These are phyloP conservation scores for Fragum whitleyi DNA, from an alignment of 2,888 invertebrate genomes.

Conservation along the genomic window DNA sequence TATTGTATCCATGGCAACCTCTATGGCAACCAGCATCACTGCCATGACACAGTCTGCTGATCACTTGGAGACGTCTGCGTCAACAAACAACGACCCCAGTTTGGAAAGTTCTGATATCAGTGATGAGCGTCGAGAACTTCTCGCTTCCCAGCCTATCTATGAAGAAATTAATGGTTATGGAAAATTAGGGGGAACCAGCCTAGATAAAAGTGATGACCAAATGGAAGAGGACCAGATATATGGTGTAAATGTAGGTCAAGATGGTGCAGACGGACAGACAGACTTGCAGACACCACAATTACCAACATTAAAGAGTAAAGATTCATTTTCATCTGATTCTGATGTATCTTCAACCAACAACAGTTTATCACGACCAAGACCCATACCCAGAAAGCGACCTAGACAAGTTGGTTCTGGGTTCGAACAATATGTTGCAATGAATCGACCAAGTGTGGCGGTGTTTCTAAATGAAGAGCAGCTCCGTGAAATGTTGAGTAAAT, in stretches of 20 bases:
- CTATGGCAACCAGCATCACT: constrained; percentile 47
- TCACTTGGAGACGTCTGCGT: constrained; percentile 28
- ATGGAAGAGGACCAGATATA: constrained; percentile 40
- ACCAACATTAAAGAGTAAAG: constrained; percentile 51
- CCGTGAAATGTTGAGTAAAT: constrained; percentile 72
- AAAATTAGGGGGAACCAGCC: constrained; percentile 42
- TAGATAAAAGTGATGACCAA: constrained; percentile 10
- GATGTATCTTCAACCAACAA: constrained; percentile 71
- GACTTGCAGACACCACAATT: constrained; percentile 2
- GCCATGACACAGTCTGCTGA: constrained; percentile 40
- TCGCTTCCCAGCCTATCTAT: constrained; percentile 80
- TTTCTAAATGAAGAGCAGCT: constrained; percentile 75
- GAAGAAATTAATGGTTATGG: constrained; percentile 79
- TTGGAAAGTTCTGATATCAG: constrained; percentile 57
- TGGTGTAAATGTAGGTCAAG: constrained; percentile 35
- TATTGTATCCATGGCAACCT: constrained; percentile 47
- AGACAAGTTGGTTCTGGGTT: constrained; percentile 70
- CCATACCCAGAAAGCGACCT: constrained; percentile 75
- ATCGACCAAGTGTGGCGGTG: constrained; percentile 75
- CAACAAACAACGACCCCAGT: constrained; percentile 25
- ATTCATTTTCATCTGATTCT: constrained; percentile 68
- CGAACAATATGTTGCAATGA: constrained; percentile 82
- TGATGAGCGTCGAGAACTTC: constrained; percentile 70
- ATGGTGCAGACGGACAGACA: background rate
- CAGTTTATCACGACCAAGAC: constrained; percentile 76